Base-by-base conservation (phyloP, 2,888 invertebrate species). In the Cephalotes varians region DNA sequence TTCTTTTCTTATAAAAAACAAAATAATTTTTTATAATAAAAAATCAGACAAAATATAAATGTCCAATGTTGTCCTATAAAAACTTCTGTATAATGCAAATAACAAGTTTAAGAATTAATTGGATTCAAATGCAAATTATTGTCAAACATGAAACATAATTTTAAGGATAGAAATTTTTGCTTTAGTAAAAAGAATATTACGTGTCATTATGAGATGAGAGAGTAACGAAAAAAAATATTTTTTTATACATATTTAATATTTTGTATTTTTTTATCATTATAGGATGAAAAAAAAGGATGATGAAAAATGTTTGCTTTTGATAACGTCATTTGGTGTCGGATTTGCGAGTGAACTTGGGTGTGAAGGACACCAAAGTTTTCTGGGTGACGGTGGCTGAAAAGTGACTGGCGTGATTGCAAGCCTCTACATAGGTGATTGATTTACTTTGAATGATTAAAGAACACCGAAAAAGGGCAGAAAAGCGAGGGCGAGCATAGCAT, bases 381-480 rank as follows among this genome's bases (percentile, higher is more conserved):
- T 81, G 90, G 87, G 90, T 85, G 90, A 90, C 88, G 90, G 88
- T 89, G 90, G 88, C 88, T 90, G 72, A 89, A 92, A 93, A 91
- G 93, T 93, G 93, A 93, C 93, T 93, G 90, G 92, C 92, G 91
- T 92, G 91, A 93, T 93, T 92, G 91, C 91, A 88, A 87, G 89
- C 87, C 90, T 90, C 89, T 89, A 91, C 92, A 92, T 92, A 90
- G 92, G 94, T 94, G 94, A 94, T 94, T 94, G 94, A 94, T 94
- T 94, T 91, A 93, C 94, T 93, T 93, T 93, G 94, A 94, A 94
- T 94, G 94, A 94, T 94, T 94, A 94, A 94, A 94, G 93, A 94
- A 93, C 89, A 91, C 89, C 91, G 90, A 89, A 89, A 91, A 90
- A 87, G 89, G 88, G 88, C 89, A 87, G 82, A 85, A 85, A 77